Evolutionary conservation across 2,888 invertebrate genomes (phyloP).

Genomic region (Dexiosoma caninum): DNA sequence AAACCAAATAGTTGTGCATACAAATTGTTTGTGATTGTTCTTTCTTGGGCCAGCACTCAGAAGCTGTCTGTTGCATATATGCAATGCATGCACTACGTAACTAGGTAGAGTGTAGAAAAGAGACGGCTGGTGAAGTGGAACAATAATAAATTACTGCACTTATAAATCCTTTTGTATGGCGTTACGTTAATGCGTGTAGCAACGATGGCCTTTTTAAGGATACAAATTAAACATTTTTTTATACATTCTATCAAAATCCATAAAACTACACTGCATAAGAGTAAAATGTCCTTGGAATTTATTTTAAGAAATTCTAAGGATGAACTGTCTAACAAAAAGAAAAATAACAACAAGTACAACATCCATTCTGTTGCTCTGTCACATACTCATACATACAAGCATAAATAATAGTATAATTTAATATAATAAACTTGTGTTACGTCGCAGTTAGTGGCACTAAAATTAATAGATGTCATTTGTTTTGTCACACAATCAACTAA

Average conservation of each 20-base stretch:
- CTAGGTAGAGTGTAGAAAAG: not conserved
- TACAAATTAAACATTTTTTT: not conserved
- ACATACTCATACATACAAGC: too few species aligned
- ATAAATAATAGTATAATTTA: slow-evolving; percentile 40
- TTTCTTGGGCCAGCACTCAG: too few species aligned
- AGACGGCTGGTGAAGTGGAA: too few species aligned
- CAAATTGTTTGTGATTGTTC: too few species aligned
- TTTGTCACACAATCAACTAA: slow-evolving; percentile 47
- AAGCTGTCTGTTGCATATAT: not conserved
- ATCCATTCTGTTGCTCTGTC: not conserved
- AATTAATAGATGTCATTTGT: slow-evolving; percentile 55
- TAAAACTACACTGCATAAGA: not conserved
- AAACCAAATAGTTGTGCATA: not conserved
- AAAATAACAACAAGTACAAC: not conserved
- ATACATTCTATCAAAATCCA: not conserved
- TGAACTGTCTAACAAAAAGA: too few species aligned
- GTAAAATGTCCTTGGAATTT: not conserved
- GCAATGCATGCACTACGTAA: too few species aligned
- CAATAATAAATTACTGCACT: too few species aligned
- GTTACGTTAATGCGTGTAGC: too few species aligned
- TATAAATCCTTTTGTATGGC: too few species aligned
- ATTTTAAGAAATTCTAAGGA: not conserved
- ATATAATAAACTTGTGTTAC: slow-evolving; percentile 51
- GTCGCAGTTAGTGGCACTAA: slow-evolving; percentile 39
- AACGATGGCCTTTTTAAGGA: too few species aligned